Evolutionary conservation across 2,797 vertebrate genomes (phyloP).

Genomic region (Fundulus diaphanus): DNA sequence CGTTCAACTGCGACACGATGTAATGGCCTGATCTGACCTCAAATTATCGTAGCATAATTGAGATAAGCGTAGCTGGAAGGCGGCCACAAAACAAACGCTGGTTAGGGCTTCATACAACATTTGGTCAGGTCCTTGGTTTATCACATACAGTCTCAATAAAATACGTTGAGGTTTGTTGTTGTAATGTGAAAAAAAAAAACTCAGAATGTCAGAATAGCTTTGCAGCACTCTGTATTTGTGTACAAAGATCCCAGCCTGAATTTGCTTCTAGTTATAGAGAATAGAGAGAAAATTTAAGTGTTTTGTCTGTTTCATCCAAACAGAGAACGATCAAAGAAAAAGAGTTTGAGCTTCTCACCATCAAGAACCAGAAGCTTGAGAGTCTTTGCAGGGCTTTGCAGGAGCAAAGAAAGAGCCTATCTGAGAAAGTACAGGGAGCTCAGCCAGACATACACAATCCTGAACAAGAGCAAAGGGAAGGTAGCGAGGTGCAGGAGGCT

Average conservation of each 20-base stretch:
- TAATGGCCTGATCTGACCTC: not conserved
- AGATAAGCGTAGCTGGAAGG: not conserved
- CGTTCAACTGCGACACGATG: not conserved
- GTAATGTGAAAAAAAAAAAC: not conserved
- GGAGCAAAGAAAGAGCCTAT: slow-evolving; percentile 91
- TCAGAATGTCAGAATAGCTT: too few relatives aligned
- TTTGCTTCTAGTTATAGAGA: not conserved
- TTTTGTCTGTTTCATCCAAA: not conserved
- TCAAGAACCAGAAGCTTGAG: slow-evolving; percentile 95
- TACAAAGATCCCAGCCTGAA: not conserved
- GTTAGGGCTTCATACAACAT: not conserved
- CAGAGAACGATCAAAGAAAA: slow-evolving; percentile 95
- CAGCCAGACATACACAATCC: slow-evolving; percentile 7
- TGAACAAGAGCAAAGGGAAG: slow-evolving; percentile 37
- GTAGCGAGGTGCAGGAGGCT: slow-evolving; percentile 39
- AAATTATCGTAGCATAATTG: not conserved
- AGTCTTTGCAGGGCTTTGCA: slow-evolving; percentile 96
- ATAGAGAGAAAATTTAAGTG: not conserved
- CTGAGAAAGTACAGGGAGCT: slow-evolving; percentile 87
- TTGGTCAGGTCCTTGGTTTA: not conserved
- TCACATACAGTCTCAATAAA: not conserved
- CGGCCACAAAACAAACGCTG: not conserved
- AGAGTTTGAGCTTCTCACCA: slow-evolving; percentile 90
- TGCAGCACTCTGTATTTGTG: too few relatives aligned
- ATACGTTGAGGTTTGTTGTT: not conserved